Percentiles rank a stretch among this genome's conserved stretches.
Evolutionary conservation across 2,113 vertebrate genomes (phyloP).

Genomic region (Scytalopus superciliaris): DNA sequence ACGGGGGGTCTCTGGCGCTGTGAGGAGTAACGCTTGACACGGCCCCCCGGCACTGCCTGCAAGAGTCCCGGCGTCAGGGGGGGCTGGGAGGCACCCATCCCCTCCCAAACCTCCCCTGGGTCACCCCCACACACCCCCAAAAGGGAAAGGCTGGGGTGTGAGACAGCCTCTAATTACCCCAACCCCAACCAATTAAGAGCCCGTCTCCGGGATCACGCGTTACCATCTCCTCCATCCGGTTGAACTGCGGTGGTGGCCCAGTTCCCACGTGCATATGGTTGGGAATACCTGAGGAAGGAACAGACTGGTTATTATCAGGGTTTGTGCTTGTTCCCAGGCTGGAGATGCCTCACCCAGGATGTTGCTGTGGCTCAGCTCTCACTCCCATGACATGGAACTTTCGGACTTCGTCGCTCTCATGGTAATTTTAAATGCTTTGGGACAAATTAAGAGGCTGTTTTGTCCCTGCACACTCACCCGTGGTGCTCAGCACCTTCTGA

Average conservation of each 20-base stretch:
- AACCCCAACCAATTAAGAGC: background rate
- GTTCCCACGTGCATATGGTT: constrained; percentile 84
- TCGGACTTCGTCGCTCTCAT: background rate
- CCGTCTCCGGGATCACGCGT: background rate
- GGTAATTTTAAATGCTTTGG: background rate
- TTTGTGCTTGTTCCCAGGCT: background rate
- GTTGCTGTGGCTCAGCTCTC: background rate
- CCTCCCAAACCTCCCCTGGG: background rate
- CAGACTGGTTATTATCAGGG: background rate
- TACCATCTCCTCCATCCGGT: constrained; percentile 90
- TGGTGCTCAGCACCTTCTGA: background rate
- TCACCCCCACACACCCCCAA: background rate
- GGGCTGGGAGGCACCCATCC: background rate
- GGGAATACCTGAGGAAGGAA: constrained; percentile 77
- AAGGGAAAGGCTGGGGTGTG: background rate
- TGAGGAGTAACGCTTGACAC: constrained; percentile 95
- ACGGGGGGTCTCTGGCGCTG: constrained; percentile 89
- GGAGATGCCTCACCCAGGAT: background rate
- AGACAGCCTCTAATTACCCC: background rate
- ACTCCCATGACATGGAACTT: background rate
- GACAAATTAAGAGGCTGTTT: background rate
- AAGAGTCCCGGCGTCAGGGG: background rate
- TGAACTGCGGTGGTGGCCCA: constrained; percentile 81
- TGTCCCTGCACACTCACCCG: background rate
- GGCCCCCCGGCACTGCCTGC: constrained; percentile 81